These are phyloP conservation scores for Gymnobelideus leadbeateri DNA, from an alignment of 2,113 vertebrate genomes.

Conservation along the genomic window DNA sequence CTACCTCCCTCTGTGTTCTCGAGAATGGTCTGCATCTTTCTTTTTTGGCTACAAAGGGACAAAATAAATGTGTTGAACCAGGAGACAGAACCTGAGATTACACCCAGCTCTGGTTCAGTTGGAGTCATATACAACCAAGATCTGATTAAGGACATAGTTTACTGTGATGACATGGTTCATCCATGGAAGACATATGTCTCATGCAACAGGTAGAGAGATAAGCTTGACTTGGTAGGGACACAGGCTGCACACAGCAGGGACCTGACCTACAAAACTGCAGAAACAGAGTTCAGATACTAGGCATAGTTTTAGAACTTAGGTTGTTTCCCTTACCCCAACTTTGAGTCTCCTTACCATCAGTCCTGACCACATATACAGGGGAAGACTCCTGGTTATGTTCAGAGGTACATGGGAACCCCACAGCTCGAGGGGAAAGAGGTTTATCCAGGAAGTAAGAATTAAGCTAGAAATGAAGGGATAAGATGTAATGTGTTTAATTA, in stretches of 20 bases:
- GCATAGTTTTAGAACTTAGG: neutral
- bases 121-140: neutral
- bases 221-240: no score
- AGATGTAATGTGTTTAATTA: neutral
- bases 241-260: neutral
- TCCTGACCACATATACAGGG: slow-evolving; percentile 86
- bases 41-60: neutral
- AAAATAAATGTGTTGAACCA: neutral
- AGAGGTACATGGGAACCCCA: slow-evolving; percentile 70
- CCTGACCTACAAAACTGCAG: neutral
- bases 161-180: neutral
- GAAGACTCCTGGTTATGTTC: slow-evolving; percentile 49
- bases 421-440: slow-evolving; percentile 50
- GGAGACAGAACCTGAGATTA: neutral
- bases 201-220: neutral
- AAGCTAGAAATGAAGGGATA: slow-evolving; percentile 24
- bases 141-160: neutral
- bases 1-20: neutral
- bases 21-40: neutral
- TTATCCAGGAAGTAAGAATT: slow-evolving; percentile 39
- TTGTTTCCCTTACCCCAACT: neutral
- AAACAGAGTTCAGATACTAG: neutral
- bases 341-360: slow-evolving; percentile 84
- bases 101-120: neutral
- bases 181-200: neutral